Evolutionary conservation across 2,888 invertebrate species (phyloP), one percentile per base, ranked within the genome.

Genomic region (Zele albiditarsus): DNA sequence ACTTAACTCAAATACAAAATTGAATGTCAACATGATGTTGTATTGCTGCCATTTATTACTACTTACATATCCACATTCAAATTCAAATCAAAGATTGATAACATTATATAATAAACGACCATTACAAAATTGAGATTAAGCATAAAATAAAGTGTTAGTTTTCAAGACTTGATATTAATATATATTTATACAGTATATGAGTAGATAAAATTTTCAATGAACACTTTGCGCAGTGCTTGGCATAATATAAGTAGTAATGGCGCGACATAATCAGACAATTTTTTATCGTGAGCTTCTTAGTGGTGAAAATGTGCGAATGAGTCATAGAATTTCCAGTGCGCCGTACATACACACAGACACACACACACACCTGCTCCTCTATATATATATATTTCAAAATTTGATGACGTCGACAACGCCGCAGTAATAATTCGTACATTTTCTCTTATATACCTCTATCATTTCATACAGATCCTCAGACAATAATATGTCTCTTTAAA

Each of bases 261-360:
- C 76, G 70, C 75, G 78, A 78, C 78, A 79, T 82, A 80, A 81
- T 79, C 80, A 76, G 79, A 79, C 79, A 79, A 82, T 83, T 83
- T 82, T 74, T 83, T 82, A 79, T 79, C 78, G 63, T 80, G 82
- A 83, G 81, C 82, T 81, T 81, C 83, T 83, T 81, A 83, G 73
- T 74, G 76, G 71, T 69, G 71, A 67, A 72, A 75, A 74, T 66
- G 62, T n/a, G 71, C 72, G n/a, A 28, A 28, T 28, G n/a, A 62
- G 42, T 65, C n/a, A 67, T 42, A 67, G 20, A 33, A 46, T 28
- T 62, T 58, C 53, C 8, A 0, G 20, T n/a, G 20, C 20, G 20
- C 20, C 6, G n/a, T 2, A 53, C 20, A 20, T 10, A 20, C 8
- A n/a, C 20, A 53, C 53, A 53, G n/a, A n/a, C 2, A 53, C 20